These are phyloP conservation scores for Ectemnius continuus DNA, from an alignment of 2,888 invertebrate species.

Conservation along the genomic window DNA sequence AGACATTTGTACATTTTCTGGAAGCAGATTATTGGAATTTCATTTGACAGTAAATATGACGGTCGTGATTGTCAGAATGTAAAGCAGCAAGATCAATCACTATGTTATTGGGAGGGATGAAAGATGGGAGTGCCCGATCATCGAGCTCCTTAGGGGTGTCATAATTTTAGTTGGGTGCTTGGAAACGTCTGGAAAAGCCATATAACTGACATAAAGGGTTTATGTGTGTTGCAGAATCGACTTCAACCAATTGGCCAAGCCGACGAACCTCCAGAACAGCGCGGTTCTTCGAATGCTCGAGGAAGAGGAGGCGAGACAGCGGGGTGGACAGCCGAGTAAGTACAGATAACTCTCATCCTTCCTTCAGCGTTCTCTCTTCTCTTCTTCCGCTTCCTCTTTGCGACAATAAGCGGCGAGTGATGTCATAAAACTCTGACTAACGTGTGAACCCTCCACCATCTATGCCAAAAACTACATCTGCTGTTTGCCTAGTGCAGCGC, in stretches of 20 bases:
- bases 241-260: conserved; percentile 87
- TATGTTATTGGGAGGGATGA: no score
- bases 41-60: no score
- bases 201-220: conserved; percentile 5
- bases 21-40: no score
- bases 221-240: conserved; percentile 84
- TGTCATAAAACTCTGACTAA: background rate
- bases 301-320: conserved; percentile 87
- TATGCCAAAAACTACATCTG: background rate
- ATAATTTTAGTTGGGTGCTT: background rate
- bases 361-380: no score
- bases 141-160: no score
- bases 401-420: background rate
- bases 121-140: no score
- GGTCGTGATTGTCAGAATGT: no score
- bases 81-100: no score
- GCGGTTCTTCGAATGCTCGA: conserved; percentile 91
- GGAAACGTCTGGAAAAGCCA: no score
- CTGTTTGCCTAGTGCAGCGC: background rate
- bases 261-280: conserved; percentile 90
- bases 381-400: no score
- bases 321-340: conserved; percentile 84
- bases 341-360: conserved; percentile 6
- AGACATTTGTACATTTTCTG: no score
- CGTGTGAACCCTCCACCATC: background rate